Base-by-base conservation (phyloP, 2,888 invertebrate genomes). In the Fragum sueziense region DNA sequence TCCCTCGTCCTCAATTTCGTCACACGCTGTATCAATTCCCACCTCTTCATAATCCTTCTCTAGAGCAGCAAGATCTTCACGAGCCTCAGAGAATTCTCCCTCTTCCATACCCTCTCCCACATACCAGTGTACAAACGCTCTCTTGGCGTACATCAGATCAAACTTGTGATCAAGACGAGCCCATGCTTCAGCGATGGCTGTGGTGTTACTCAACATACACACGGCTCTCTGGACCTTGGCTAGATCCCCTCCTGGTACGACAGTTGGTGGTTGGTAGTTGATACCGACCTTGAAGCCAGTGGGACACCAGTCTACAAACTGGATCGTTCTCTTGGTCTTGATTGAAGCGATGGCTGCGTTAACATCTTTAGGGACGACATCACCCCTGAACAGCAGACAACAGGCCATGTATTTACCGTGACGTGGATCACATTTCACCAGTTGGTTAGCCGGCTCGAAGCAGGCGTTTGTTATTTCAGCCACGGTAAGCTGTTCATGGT, bases 181-280 rank as follows among this genome's bases (percentile, higher is more conserved):
- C 93, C 93, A 93, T 25, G 93, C 93, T 77, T 93, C 93, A n/a
- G 92, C 0, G 96, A 94, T 94, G 62, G 94, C 93, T 1, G 93
- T 94, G 27, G 94, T 94, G 87, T 93, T 94, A 80, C 92, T 92
- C 59, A 93, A 83, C 93, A 93, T 93, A 85, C 93, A 94, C 29
- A 94, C 93, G 61, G 93, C 93, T 75, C 94, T 86, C 75, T 92
- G 93, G 6, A 94, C 93, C 87, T 94, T 94, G 47, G 94, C 94
- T 84, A 97, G 96, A 86, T 98, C 98, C 47, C 97, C 98, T 9
- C 97, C 97, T n/a, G 98, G 85, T n/a, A 94, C 93, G 29, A 95
- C 95, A 0, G 95, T 95, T 0, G 97, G 97, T 70, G 91, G 91
- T 88, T 94, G 98, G 95, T 98, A 98, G 95, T 98, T 98, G 95